Percentiles rank a stretch among this genome's conserved stretches.
phyloP scores from a whole-genome alignment of 2,888 invertebrate genomes.

The Yponomeuta cagnagella region DNA sequence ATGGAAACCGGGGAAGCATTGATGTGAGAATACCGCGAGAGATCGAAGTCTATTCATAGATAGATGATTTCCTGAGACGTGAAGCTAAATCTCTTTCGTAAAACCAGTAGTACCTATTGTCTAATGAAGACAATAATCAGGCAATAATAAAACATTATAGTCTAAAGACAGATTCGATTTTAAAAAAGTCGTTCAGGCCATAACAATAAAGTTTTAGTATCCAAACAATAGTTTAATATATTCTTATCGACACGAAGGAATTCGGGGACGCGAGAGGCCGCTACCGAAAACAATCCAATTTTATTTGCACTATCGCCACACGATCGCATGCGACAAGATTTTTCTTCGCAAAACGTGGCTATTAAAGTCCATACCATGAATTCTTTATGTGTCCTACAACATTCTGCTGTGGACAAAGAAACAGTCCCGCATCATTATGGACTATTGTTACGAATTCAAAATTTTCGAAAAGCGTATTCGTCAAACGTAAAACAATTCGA shows the following conservation, averaged over 20 bases:
- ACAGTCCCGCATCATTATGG: conserved; percentile 68
- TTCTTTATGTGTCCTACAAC: conserved; percentile 47
- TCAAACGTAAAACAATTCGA: conserved; percentile 76
- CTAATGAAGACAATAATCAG: background rate
- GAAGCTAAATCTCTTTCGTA: background rate
- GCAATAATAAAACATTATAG: background rate
- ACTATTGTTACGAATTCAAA: conserved; percentile 70
- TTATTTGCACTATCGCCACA: conserved; percentile 62
- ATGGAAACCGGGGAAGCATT: conserved; percentile 45
- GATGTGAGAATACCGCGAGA: conserved; percentile 46
- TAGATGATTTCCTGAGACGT: conserved; percentile 8
- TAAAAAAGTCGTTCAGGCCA: conserved; percentile 7
- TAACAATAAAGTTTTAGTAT: conserved; percentile 14
- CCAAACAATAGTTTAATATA: conserved; percentile 7
- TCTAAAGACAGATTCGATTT: background rate
- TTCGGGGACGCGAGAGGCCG: conserved; percentile 39
- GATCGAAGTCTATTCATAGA: conserved; percentile 20
- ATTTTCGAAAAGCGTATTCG: conserved; percentile 71
- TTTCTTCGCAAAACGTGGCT: conserved; percentile 46
- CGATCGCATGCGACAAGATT: conserved; percentile 54
- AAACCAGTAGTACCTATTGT: background rate
- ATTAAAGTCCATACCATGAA: conserved; percentile 50
- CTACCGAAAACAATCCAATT: conserved; percentile 48
- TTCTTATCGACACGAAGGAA: conserved; percentile 31
- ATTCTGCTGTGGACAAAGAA: conserved; percentile 64